phyloP scores from a whole-genome alignment of 2,888 invertebrate species.

The Mystacides longicornis region DNA sequence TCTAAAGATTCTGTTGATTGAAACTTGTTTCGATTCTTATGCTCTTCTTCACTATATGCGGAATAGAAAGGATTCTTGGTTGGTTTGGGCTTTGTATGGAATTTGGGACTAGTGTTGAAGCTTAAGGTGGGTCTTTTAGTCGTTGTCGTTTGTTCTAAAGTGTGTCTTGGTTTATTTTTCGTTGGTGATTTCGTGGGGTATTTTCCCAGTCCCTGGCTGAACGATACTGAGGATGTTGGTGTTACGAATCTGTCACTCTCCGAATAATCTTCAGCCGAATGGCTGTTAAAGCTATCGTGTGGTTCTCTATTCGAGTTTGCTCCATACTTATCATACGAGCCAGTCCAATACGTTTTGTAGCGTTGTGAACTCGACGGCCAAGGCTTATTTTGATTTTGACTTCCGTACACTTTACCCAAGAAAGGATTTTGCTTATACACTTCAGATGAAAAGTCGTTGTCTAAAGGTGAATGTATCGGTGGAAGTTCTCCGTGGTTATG shows the following conservation, averaged over 20 bases:
- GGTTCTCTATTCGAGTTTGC: not conserved
- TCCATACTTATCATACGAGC: not conserved
- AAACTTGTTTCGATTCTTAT: not conserved
- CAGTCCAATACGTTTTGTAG: not conserved
- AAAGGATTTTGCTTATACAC: not conserved
- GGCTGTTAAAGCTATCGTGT: too few relatives aligned
- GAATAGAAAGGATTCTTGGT: not conserved
- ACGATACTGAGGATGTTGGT: not conserved
- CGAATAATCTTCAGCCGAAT: not conserved
- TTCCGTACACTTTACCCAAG: not conserved
- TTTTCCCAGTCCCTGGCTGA: not conserved
- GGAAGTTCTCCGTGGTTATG: constrained; percentile 44
- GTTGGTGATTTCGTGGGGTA: not conserved
- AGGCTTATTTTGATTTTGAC: too few relatives aligned
- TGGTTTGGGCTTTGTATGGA: not conserved
- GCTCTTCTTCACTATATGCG: not conserved
- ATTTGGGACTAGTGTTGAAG: not conserved
- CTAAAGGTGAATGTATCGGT: constrained; percentile 26
- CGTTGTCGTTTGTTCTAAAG: not conserved
- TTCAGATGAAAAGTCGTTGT: not conserved
- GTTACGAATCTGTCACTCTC: not conserved
- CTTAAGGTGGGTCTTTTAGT: not conserved
- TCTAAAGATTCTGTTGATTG: not conserved
- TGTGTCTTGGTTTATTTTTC: not conserved
- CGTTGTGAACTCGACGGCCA: too few relatives aligned